phyloP scores from a whole-genome alignment of 2,113 vertebrate species.

The Myrmecobius fasciatus region DNA sequence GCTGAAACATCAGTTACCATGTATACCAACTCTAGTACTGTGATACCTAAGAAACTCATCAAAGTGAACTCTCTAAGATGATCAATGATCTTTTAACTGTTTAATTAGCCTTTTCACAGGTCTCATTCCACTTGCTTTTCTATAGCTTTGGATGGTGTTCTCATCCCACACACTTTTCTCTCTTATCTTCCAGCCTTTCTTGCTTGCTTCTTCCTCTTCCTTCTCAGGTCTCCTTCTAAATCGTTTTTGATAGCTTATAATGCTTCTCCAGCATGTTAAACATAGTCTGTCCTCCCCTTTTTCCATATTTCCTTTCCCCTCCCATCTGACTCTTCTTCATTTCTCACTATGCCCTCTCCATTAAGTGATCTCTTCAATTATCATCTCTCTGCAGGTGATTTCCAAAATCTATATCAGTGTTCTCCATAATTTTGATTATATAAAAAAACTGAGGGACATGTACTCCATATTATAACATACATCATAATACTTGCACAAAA shows the following conservation, averaged over 20 bases:
- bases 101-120: background rate
- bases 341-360: background rate
- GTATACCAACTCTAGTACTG: background rate
- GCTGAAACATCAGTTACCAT: background rate
- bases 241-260: background rate
- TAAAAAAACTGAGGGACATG: background rate
- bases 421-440: background rate
- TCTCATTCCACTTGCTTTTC: background rate
- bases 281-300: background rate
- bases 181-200: background rate
- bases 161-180: background rate
- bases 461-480: background rate
- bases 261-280: background rate
- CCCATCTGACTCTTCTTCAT: background rate
- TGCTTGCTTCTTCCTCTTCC: background rate
- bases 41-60: background rate
- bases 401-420: background rate
- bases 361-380: background rate
- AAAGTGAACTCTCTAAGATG: background rate
- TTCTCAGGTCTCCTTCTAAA: background rate
- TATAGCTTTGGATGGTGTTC: background rate
- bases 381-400: background rate
- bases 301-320: background rate
- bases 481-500: background rate
- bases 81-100: background rate